Evolutionary conservation across 2,113 vertebrate species (phyloP).

Genomic region (Zingel zingel): DNA sequence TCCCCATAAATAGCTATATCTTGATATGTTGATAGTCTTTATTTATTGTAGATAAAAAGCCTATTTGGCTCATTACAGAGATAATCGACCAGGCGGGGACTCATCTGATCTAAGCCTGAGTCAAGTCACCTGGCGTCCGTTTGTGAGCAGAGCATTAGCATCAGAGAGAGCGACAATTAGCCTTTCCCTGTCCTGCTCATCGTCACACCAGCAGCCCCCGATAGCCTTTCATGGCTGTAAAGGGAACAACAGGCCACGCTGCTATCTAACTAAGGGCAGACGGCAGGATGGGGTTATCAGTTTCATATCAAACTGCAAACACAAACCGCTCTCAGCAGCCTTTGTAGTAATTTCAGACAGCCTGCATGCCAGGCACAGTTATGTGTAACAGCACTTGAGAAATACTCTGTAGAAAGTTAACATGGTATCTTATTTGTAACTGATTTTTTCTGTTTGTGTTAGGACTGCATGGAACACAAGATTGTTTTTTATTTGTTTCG

Average conservation of each 20-base stretch:
- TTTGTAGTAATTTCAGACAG: conserved; percentile 37
- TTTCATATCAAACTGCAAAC: conserved; percentile 56
- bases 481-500: neutral
- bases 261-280: conserved; percentile 39
- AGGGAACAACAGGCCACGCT: conserved; percentile 26
- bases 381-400: neutral
- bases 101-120: conserved; percentile 47
- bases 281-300: conserved; percentile 48
- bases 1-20: neutral
- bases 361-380: neutral
- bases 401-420: neutral
- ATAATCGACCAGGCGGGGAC: conserved; percentile 49
- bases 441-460: conserved; percentile 3
- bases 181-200: conserved; percentile 2
- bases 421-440: neutral
- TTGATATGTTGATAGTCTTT: neutral
- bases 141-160: conserved; percentile 63
- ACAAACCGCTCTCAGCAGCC: conserved; percentile 40
- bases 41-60: conserved; percentile 12
- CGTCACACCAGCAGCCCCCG: conserved; percentile 6
- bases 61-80: conserved; percentile 45
- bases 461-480: too few relatives aligned
- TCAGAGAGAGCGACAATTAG: conserved; percentile 63
- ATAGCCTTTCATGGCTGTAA: conserved; percentile 46
- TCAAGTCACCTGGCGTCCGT: conserved; percentile 57